Conservation (phyloP, 2,113 vertebrate species). For the Ovibos moschatus region DNA sequence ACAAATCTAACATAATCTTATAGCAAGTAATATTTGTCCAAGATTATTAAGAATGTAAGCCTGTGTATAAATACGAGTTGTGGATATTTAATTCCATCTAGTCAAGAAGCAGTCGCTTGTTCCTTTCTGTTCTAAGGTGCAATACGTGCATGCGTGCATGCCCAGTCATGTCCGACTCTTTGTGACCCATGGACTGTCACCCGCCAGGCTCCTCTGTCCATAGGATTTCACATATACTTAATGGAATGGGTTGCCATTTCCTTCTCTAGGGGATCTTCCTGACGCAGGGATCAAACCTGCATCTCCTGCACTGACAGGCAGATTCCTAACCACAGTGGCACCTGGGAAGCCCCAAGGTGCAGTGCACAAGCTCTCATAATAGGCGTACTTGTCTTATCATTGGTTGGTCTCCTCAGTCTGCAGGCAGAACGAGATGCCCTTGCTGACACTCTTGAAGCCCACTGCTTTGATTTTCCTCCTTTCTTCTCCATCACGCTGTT, state of each 20-base stretch:
- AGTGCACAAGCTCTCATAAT: not conserved
- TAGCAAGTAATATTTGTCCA: not conserved
- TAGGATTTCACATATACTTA: not conserved
- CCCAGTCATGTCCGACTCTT: not conserved
- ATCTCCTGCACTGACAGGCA: not conserved
- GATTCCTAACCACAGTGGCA: not conserved
- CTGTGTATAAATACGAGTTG: not conserved
- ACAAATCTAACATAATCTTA: not conserved
- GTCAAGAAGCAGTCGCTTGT: not conserved
- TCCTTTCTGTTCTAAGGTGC: not conserved
- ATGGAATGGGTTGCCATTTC: not conserved
- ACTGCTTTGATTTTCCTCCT: slow-evolving; percentile 10
- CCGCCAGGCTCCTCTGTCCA: not conserved
- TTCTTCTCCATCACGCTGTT: slow-evolving; percentile 1
- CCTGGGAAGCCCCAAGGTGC: not conserved
- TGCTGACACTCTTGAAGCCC: not conserved
- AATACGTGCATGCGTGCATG: fast-evolving
- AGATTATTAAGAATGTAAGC: not conserved
- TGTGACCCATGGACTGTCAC: not conserved
- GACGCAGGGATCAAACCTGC: not conserved
- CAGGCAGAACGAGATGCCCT: not conserved
- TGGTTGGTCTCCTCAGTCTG: not conserved
- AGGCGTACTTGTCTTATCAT: not conserved
- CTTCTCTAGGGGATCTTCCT: not conserved
- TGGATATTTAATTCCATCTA: not conserved